These are phyloP conservation scores for Climacteris rufus DNA, from an alignment of 2,113 vertebrate genomes.

Conservation along the genomic window DNA sequence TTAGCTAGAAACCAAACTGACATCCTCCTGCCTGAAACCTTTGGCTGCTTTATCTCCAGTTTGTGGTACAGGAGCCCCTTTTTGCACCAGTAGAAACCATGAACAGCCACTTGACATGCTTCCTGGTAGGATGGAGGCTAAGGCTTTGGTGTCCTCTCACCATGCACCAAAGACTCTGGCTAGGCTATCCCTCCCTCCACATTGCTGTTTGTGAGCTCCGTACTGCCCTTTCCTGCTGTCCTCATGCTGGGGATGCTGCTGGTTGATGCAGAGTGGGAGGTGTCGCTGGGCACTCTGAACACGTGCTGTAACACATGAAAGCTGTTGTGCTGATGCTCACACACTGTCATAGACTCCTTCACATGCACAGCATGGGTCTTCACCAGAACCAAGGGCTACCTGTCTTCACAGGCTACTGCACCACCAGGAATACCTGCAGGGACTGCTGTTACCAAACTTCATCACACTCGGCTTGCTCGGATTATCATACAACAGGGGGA, in stretches of 20 bases:
- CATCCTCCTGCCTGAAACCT: not conserved
- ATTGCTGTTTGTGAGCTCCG: not conserved
- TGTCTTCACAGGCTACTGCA: not conserved
- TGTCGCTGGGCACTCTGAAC: rapidly evolving
- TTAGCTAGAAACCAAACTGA: not conserved
- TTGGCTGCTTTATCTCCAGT: not conserved
- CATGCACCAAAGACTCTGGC: not conserved
- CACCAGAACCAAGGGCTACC: not conserved
- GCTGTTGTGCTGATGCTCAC: not conserved
- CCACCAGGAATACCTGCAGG: not conserved
- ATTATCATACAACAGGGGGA: rapidly evolving
- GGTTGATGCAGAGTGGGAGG: not conserved
- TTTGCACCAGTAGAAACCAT: not conserved
- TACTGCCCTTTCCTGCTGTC: not conserved
- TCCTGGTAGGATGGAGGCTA: rapidly evolving
- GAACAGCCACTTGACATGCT: rapidly evolving
- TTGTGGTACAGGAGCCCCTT: not conserved
- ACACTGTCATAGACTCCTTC: not conserved
- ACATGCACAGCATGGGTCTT: not conserved
- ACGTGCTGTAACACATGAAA: rapidly evolving
- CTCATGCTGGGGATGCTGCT: not conserved
- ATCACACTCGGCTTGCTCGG: not conserved
- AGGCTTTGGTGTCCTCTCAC: not conserved
- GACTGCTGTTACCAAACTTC: not conserved
- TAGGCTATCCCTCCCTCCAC: not conserved